phyloP scores from a whole-genome alignment of 2,888 invertebrate species.

The Allacma fusca region DNA sequence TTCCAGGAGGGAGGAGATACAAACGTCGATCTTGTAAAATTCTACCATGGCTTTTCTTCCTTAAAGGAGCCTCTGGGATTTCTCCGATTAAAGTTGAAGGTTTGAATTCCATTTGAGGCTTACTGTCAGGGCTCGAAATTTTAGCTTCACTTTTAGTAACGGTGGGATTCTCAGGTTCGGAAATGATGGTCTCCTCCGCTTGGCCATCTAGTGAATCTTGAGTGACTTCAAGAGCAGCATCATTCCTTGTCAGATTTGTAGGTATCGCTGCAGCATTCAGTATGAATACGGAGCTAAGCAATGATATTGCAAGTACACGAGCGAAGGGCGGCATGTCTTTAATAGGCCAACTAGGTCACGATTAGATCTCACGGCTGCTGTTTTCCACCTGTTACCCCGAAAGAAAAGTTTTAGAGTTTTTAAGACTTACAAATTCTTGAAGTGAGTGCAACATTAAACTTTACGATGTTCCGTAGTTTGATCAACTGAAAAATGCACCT shows the following conservation, averaged over 20 bases:
- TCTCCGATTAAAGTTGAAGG: background rate
- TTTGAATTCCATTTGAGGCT: too few species aligned
- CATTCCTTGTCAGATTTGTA: background rate
- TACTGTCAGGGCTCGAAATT: too few species aligned
- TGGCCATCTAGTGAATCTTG: background rate
- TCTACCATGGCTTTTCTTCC: background rate
- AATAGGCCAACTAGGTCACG: background rate
- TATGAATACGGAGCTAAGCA: background rate
- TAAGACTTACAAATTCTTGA: too few species aligned
- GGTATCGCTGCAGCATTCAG: background rate
- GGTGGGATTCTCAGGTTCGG: background rate
- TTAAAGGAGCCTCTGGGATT: background rate
- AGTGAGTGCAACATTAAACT: too few species aligned
- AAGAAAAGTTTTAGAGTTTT: too few species aligned
- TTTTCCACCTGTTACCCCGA: too few species aligned
- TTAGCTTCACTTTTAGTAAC: background rate
- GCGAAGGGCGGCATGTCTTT: too few species aligned
- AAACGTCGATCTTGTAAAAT: conserved; percentile 19
- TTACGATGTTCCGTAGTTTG: too few species aligned
- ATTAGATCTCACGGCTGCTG: too few species aligned
- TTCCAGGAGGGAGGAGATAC: background rate
- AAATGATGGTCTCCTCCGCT: background rate
- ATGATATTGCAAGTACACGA: background rate
- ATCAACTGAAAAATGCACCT: too few species aligned
- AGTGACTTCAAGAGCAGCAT: background rate